A percentile compares a stretch with the other conserved stretches of the same genome.
Evolutionary conservation across 2,797 vertebrate species (phyloP).

Genomic region (Notolepis coatsorum): DNA sequence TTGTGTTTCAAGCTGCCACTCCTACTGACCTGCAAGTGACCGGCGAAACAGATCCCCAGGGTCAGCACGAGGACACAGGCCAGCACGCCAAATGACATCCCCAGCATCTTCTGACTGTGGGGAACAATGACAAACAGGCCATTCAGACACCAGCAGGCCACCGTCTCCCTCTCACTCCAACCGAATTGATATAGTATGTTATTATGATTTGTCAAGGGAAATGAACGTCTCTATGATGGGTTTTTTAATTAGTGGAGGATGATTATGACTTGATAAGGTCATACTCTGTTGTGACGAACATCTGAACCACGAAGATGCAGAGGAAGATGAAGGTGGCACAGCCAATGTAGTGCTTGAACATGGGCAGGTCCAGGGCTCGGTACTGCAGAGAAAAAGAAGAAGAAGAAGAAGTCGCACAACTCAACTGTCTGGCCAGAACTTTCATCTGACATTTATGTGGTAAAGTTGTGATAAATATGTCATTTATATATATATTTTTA

Average conservation of each 20-base stretch:
- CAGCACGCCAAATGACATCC: slow-evolving; percentile 84
- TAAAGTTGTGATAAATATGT: no score
- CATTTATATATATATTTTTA: no score
- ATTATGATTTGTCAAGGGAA: no score
- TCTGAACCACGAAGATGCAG: slow-evolving; percentile 92
- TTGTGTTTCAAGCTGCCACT: no score
- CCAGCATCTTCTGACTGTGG: slow-evolving; percentile 79
- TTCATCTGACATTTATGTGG: no score
- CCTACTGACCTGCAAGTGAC: slow-evolving; percentile 88
- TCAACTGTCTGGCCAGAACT: no score
- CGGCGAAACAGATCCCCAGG: slow-evolving; percentile 89
- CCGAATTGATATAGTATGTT: no score
- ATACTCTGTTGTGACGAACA: slow-evolving; percentile 85
- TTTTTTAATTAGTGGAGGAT: neutral
- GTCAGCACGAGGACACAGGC: slow-evolving; percentile 83
- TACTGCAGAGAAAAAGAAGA: slow-evolving; percentile 78
- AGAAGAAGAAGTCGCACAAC: neutral
- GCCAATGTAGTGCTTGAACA: slow-evolving; percentile 89
- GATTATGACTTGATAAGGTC: no score
- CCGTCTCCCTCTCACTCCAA: neutral
- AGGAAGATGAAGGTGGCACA: slow-evolving; percentile 91
- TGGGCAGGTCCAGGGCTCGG: slow-evolving; percentile 88
- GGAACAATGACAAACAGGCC: slow-evolving; percentile 2
- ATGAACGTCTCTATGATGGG: neutral
- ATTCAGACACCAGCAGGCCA: neutral